These are phyloP conservation scores for Nettapus auritus DNA, from an alignment of 2,113 vertebrate species.

Conservation along the genomic window DNA sequence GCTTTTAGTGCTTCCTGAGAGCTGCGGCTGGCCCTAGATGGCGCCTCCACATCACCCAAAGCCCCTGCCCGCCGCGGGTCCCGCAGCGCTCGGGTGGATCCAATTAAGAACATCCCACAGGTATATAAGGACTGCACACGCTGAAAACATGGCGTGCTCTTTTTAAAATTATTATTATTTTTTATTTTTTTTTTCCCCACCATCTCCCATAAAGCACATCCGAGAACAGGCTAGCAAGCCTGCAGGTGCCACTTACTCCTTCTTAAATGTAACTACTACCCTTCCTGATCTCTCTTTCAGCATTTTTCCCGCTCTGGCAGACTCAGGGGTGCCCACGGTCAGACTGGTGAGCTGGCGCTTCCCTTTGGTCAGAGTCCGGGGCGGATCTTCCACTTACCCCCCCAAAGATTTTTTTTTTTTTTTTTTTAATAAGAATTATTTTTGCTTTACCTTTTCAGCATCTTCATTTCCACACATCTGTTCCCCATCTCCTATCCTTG, in stretches of 20 bases:
- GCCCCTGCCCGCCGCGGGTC: too few relatives aligned
- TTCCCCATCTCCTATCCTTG: not conserved
- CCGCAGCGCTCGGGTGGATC: accelerated
- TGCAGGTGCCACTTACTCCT: not conserved
- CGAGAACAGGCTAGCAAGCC: not conserved
- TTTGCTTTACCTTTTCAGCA: not conserved
- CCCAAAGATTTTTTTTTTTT: not conserved
- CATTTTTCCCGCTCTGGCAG: not conserved
- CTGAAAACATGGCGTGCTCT: accelerated
- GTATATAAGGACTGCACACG: accelerated
- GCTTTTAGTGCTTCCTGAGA: accelerated
- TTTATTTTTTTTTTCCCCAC: too few relatives aligned
- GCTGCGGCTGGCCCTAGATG: not conserved
- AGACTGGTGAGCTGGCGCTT: accelerated
- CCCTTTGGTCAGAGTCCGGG: not conserved
- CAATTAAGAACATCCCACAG: not conserved
- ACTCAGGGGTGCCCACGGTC: not conserved
- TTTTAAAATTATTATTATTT: too few relatives aligned
- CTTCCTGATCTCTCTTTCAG: not conserved
- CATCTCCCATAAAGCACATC: not conserved
- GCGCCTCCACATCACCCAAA: not conserved
- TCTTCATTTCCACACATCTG: not conserved
- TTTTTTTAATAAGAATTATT: not conserved
- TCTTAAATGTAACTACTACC: not conserved
- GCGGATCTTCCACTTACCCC: not conserved